These are phyloP conservation scores for Temnothorax curvispinosus DNA, from an alignment of 1,140 invertebrate species.

Conservation along the genomic window DNA sequence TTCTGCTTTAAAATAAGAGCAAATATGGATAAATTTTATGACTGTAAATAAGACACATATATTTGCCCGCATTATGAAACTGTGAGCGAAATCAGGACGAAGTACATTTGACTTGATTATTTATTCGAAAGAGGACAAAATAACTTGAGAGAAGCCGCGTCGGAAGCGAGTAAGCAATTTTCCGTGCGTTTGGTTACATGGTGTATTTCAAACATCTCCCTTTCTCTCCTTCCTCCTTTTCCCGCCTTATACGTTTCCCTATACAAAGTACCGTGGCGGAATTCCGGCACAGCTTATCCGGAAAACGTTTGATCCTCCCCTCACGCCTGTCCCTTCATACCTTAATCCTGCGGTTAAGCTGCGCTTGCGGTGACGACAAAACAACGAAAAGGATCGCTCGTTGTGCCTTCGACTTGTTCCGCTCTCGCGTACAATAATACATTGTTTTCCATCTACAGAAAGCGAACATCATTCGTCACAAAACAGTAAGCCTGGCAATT, in stretches of 20 bases:
- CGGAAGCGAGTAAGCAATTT: constrained; percentile 30
- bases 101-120: constrained; percentile 20
- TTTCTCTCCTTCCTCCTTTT: constrained; percentile 10
- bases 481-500: background rate
- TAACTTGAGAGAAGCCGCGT: background rate
- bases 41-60: background rate
- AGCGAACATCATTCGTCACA: background rate
- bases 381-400: constrained; percentile 64
- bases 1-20: background rate
- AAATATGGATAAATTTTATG: background rate
- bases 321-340: constrained; percentile 63
- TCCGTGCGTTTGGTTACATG: constrained; percentile 38
- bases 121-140: constrained; percentile 14
- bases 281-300: constrained; percentile 63
- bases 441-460: constrained; percentile 2
- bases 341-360: constrained; percentile 72
- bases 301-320: constrained; percentile 73
- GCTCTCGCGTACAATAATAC: constrained; percentile 32
- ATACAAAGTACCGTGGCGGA: constrained; percentile 11
- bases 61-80: background rate
- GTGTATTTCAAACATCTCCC: constrained; percentile 40
- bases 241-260: constrained; percentile 11
- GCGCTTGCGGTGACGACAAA: constrained; percentile 70
- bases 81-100: background rate
- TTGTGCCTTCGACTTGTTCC: constrained; percentile 22